phyloP scores from a whole-genome alignment of 2,888 invertebrate genomes.

The Lysandra bellargus region DNA sequence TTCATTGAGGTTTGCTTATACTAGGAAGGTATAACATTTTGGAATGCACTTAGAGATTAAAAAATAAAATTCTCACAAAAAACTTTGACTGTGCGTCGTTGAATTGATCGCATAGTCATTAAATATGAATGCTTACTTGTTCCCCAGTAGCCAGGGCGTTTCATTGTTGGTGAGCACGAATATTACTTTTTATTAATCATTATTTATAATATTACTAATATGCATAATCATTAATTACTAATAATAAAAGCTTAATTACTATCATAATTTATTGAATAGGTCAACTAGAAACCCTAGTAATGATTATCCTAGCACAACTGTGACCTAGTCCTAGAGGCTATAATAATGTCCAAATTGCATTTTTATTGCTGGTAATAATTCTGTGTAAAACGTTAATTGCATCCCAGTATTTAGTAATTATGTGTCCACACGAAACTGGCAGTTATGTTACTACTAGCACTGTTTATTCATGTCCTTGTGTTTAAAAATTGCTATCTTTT shows the following conservation, averaged over 20 bases:
- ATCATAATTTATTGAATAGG: background rate
- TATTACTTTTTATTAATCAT: background rate
- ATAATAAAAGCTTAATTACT: background rate
- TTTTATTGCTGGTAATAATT: background rate
- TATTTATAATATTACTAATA: background rate
- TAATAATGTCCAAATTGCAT: background rate
- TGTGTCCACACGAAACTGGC: background rate
- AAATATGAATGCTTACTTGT: background rate
- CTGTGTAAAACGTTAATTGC: background rate
- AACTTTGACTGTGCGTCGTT: background rate
- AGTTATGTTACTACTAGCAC: background rate
- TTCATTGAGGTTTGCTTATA: too few species aligned
- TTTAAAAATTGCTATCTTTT: background rate
- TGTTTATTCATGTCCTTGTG: background rate
- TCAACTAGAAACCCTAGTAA: background rate
- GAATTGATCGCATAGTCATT: background rate
- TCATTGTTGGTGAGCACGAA: slow-evolving; percentile 2
- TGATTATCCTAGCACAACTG: background rate
- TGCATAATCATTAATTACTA: background rate
- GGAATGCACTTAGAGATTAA: background rate
- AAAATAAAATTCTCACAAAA: background rate
- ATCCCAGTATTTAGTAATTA: background rate
- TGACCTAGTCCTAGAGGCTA: background rate
- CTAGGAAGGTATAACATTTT: too few species aligned
- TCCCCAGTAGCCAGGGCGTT: background rate